Evolutionary conservation across 2,888 invertebrate species (phyloP).

Genomic region (Drosophila incognita): DNA sequence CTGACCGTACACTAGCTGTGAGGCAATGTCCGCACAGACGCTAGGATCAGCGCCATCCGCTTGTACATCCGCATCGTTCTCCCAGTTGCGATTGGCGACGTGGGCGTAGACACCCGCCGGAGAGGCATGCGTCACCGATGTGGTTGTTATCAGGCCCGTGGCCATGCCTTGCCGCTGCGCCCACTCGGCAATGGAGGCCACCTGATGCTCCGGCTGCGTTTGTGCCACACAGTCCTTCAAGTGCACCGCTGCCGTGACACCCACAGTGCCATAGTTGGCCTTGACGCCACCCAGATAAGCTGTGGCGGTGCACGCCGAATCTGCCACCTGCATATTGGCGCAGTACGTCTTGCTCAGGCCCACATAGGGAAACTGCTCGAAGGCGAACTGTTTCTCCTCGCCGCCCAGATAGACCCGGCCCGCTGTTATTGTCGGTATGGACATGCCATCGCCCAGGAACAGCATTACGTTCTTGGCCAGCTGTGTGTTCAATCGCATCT

Average conservation of each 20-base stretch:
- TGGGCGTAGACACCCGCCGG: conserved; percentile 92
- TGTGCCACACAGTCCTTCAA: conserved; percentile 89
- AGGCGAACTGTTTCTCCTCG: conserved; percentile 90
- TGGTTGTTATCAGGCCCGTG: conserved; percentile 91
- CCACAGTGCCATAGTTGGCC: conserved; percentile 91
- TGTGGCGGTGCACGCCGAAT: conserved; percentile 94
- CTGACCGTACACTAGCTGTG: conserved; percentile 88
- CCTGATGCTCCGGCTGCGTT: conserved; percentile 87
- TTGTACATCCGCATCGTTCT: conserved; percentile 88
- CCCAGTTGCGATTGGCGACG: conserved; percentile 90
- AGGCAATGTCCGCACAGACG: conserved; percentile 90
- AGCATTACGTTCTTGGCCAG: conserved; percentile 88
- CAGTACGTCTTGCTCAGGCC: conserved; percentile 93
- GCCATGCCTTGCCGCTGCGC: conserved; percentile 89
- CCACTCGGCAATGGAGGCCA: conserved; percentile 89
- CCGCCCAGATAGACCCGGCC: conserved; percentile 92
- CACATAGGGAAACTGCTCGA: conserved; percentile 91
- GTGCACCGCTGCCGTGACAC: conserved; percentile 89
- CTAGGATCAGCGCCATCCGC: conserved; percentile 85
- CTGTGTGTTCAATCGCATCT: conserved; percentile 81
- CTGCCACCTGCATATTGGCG: conserved; percentile 91
- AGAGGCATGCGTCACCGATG: conserved; percentile 92
- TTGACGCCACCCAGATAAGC: conserved; percentile 93
- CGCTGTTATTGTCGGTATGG: conserved; percentile 92
- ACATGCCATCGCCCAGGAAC: conserved; percentile 94